A percentile compares a stretch with the other conserved stretches of the same genome.
Conservation (phyloP, 2,113 vertebrate genomes). For the Myotis lucifugus region DNA sequence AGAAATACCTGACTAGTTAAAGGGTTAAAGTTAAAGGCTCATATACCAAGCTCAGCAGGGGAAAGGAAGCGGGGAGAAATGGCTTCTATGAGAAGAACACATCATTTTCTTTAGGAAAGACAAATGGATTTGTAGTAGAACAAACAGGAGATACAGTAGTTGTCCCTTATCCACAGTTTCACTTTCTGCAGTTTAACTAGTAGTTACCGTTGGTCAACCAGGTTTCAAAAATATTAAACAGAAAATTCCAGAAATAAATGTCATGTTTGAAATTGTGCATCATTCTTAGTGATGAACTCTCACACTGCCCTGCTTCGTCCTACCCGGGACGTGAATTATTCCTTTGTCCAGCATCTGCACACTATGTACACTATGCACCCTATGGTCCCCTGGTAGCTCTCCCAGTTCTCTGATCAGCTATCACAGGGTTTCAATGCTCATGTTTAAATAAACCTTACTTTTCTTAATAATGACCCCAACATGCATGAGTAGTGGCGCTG, state of each 20-base stretch:
- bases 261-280: neutral
- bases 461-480: neutral
- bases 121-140: neutral
- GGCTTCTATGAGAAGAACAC: neutral
- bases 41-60: neutral
- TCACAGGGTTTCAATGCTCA: neutral
- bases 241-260: neutral
- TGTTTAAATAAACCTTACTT: neutral
- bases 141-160: neutral
- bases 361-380: neutral
- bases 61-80: neutral
- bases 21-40: neutral
- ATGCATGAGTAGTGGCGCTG: neutral
- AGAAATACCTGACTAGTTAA: neutral
- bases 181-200: neutral
- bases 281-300: neutral
- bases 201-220: too few relatives aligned
- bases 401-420: too few relatives aligned
- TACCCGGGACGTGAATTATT: accelerated
- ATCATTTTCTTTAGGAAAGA: neutral
- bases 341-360: neutral
- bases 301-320: neutral
- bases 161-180: neutral
- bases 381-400: neutral
- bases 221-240: neutral